Conservation (phyloP, 2,113 vertebrate species). For the Meriones unguiculatus region DNA sequence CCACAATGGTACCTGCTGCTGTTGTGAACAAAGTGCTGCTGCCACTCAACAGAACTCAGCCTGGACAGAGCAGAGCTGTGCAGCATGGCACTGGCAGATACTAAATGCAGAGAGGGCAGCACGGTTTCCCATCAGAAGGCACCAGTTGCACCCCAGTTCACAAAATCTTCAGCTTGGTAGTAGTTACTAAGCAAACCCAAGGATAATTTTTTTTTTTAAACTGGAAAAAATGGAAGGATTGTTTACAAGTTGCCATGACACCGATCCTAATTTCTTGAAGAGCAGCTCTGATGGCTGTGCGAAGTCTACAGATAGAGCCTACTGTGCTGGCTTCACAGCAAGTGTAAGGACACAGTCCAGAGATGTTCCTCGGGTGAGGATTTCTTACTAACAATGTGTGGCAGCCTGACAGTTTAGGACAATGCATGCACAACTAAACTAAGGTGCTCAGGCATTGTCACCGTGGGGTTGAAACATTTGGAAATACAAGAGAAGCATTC, state of each 20-base stretch:
- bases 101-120: neutral
- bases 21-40: neutral
- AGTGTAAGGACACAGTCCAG: neutral
- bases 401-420: neutral
- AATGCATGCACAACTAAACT: neutral
- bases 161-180: neutral
- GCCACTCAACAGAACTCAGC: neutral
- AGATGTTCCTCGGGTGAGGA: no score
- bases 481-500: neutral
- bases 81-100: neutral
- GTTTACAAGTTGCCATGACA: neutral
- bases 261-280: neutral
- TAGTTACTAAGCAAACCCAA: neutral
- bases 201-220: neutral
- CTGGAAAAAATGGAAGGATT: neutral
- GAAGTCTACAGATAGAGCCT: neutral
- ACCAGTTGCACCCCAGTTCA: neutral
- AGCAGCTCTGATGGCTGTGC: neutral
- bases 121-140: neutral
- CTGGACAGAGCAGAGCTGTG: neutral
- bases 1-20: neutral
- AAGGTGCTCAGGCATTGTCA: neutral
- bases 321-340: neutral
- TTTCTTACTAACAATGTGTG: neutral
- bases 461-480: neutral